Evolutionary conservation across 64 coral and sea anemone genomes (phyloP).

Genomic region (Platygyra sinensis): DNA sequence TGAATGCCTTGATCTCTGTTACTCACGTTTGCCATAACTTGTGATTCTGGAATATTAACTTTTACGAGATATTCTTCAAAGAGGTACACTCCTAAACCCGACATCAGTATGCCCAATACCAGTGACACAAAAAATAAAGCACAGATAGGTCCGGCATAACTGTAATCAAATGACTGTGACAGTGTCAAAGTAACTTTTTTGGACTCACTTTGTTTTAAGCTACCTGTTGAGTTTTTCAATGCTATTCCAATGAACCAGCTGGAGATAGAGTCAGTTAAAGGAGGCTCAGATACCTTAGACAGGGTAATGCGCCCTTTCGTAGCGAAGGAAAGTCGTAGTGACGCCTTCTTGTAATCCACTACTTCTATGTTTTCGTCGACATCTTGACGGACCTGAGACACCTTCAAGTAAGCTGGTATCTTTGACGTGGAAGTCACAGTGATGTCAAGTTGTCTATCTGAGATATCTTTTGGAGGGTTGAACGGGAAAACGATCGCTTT

Average conservation of each 20-base stretch:
- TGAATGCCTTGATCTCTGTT: too few species aligned
- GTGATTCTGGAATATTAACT: neutral
- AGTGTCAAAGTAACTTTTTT: neutral
- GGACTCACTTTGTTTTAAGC: neutral
- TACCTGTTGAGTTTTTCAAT: constrained; percentile 1
- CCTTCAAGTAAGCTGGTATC: constrained; percentile 54
- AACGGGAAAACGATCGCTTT: constrained; percentile 23
- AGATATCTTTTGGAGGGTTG: constrained; percentile 19
- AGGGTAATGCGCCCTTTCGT: constrained; percentile 53
- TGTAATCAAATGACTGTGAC: neutral
- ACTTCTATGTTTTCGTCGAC: constrained; percentile 18
- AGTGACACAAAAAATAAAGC: neutral
- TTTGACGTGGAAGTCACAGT: constrained; percentile 3
- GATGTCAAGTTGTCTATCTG: too few species aligned
- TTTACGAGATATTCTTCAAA: neutral
- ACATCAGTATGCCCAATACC: neutral
- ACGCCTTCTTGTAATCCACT: constrained; percentile 3
- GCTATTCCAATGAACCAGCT: constrained; percentile 62
- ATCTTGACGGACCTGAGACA: constrained; percentile 39
- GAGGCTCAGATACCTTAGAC: constrained; percentile 12
- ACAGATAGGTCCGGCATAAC: neutral
- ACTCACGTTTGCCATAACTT: too few species aligned
- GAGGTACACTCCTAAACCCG: neutral
- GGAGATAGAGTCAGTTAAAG: constrained; percentile 17
- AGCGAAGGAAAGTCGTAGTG: constrained; percentile 47